Percentiles rank a stretch among this genome's conserved stretches.
Evolutionary conservation across 2,113 vertebrate species (phyloP).

Genomic region (Oriolus oriolus): DNA sequence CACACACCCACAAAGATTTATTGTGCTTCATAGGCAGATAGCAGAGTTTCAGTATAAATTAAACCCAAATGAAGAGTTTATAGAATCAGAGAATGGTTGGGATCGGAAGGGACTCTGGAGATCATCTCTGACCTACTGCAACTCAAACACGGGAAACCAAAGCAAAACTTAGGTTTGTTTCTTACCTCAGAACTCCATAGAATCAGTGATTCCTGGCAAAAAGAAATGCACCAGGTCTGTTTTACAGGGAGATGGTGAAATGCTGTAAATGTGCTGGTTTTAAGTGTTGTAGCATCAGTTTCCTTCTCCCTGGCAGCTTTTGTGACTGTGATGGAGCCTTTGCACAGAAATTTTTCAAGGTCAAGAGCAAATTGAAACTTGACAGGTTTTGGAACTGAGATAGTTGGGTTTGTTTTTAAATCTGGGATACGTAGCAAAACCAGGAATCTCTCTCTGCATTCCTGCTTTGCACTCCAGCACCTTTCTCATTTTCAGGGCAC

Average conservation of each 20-base stretch:
- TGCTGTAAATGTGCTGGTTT: neutral
- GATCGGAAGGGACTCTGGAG: too few relatives aligned
- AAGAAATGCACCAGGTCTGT: too few relatives aligned
- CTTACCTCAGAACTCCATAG: accelerated
- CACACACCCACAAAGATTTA: neutral
- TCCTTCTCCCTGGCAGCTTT: neutral
- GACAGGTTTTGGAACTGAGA: neutral
- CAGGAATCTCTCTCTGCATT: neutral
- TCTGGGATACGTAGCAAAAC: accelerated
- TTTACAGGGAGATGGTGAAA: accelerated
- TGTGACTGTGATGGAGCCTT: neutral
- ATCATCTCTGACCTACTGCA: neutral
- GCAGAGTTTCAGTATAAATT: neutral
- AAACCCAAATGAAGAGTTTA: neutral
- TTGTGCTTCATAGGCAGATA: accelerated
- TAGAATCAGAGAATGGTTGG: neutral
- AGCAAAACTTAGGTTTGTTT: neutral
- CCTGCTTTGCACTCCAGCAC: neutral
- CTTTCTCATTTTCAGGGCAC: neutral
- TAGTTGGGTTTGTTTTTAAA: neutral
- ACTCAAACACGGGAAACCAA: neutral
- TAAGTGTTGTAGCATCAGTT: neutral
- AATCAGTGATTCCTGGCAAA: neutral
- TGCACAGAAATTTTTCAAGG: neutral
- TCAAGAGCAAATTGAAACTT: neutral